Conservation (phyloP, 2,888 invertebrate genomes). For the Sinohyriopsis cumingii region DNA sequence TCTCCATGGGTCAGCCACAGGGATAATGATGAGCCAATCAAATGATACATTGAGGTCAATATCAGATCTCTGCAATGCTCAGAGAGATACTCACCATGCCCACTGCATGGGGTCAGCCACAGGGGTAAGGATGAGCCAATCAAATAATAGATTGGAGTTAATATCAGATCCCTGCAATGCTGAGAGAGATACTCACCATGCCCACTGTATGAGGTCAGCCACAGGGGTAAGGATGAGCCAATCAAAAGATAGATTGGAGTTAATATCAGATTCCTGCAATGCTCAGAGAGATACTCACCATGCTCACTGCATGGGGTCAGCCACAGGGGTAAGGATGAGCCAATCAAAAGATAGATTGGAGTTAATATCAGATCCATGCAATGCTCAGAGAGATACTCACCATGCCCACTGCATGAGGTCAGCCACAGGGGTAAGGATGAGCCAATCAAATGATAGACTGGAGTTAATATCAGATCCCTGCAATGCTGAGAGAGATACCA, state of each 20-base stretch:
- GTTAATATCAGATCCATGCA: slow-evolving; percentile 72
- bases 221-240: background rate
- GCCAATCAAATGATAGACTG: slow-evolving; percentile 89
- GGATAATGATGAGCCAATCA: background rate
- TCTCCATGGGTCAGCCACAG: too few species aligned
- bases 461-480: slow-evolving; percentile 84
- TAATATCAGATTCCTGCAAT: slow-evolving; percentile 8
- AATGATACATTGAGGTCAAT: background rate
- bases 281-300: background rate
- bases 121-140: slow-evolving; percentile 88
- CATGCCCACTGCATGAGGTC: slow-evolving; percentile 66
- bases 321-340: background rate
- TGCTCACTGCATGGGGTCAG: slow-evolving; percentile 66
- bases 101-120: slow-evolving; percentile 75
- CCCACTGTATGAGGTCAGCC: too few species aligned
- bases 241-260: slow-evolving; percentile 77
- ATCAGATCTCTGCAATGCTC: slow-evolving; percentile 8
- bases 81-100: background rate
- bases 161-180: slow-evolving; percentile 83
- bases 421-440: slow-evolving; percentile 86
- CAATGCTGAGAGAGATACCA: background rate
- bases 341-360: slow-evolving; percentile 1
- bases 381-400: background rate
- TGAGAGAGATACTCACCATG: too few species aligned
- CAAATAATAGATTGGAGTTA: slow-evolving; percentile 91